A percentile compares a stretch with the other conserved stretches of the same genome.
phyloP scores from a whole-genome alignment of 2,797 vertebrate genomes.

The Gymnothorax reevesii region DNA sequence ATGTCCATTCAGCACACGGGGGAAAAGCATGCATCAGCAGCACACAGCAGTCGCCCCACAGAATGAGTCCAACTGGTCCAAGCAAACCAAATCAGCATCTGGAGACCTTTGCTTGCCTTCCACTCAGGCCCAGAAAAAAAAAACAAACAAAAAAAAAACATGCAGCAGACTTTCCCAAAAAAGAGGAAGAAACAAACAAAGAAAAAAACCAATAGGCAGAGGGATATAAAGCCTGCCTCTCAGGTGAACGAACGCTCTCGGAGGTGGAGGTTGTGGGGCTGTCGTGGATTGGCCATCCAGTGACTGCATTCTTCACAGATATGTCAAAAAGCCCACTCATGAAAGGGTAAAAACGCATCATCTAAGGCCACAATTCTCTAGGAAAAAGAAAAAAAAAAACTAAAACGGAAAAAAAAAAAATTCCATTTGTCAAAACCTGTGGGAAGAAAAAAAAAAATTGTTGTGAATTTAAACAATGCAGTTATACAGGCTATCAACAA shows the following conservation, averaged over 20 bases:
- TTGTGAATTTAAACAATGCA: constrained; percentile 29
- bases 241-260: constrained; percentile 63
- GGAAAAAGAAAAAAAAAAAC: constrained; percentile 59
- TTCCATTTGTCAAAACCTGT: constrained; percentile 61
- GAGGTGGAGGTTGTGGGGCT: background rate
- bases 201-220: background rate
- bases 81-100: no score
- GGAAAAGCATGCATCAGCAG: background rate
- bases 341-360: constrained; percentile 51
- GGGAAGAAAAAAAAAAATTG: constrained; percentile 38
- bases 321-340: constrained; percentile 61
- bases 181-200: background rate
- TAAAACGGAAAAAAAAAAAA: constrained; percentile 52
- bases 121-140: background rate
- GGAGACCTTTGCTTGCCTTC: background rate
- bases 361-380: constrained; percentile 76
- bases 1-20: background rate
- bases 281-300: constrained; percentile 21
- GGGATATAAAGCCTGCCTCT: constrained; percentile 65
- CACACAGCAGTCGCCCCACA: no score
- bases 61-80: background rate
- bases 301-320: constrained; percentile 46
- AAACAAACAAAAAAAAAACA: background rate
- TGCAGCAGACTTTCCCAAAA: background rate
- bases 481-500: background rate